These are phyloP conservation scores for Hozukius guyotensis DNA, from an alignment of 2,797 vertebrate species.

Conservation along the genomic window DNA sequence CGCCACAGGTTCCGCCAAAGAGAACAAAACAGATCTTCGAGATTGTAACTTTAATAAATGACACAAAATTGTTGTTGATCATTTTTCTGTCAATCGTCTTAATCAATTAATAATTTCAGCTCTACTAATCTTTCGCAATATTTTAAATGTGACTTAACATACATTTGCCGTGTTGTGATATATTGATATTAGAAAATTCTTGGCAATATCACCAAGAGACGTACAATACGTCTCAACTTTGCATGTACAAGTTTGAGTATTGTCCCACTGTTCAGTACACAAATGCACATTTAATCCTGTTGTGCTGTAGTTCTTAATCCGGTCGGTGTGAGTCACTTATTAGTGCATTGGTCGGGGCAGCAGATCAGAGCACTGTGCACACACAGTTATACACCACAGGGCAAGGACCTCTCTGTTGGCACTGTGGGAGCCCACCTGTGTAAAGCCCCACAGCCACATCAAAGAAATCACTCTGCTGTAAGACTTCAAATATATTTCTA, in stretches of 20 bases:
- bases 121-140: not conserved
- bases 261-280: not conserved
- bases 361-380: conserved; percentile 20
- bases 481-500: conserved; percentile 41
- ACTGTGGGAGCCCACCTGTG: conserved; percentile 54
- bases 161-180: not conserved
- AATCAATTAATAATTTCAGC: not conserved
- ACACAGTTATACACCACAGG: conserved; percentile 1
- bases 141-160: not conserved
- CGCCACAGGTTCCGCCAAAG: no score
- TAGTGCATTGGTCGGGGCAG: conserved; percentile 14
- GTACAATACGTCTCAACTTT: not conserved
- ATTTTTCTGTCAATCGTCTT: not conserved
- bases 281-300: not conserved
- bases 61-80: not conserved
- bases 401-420: conserved; percentile 23
- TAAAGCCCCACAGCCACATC: conserved; percentile 53
- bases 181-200: not conserved
- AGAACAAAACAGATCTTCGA: not conserved
- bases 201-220: not conserved
- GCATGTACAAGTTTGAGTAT: not conserved
- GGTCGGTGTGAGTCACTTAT: not conserved
- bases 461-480: conserved; percentile 19
- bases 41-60: not conserved
- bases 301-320: not conserved